Evolutionary conservation across 2,113 vertebrate genomes (phyloP).

Genomic region (Chloropsis hardwickii): DNA sequence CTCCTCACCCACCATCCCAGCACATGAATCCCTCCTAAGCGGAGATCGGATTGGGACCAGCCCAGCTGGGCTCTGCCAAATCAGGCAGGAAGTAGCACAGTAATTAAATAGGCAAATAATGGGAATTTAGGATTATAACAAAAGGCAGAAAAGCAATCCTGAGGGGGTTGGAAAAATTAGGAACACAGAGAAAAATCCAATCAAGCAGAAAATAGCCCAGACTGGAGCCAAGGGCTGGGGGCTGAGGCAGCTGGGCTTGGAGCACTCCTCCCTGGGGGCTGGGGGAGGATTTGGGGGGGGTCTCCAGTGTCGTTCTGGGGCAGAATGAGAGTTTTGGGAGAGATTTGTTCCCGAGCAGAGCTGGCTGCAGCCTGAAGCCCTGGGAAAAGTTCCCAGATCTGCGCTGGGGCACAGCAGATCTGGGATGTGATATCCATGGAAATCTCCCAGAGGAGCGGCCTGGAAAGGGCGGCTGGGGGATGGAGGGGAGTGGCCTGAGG

Average conservation of each 20-base stretch:
- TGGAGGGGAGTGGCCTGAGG: background rate
- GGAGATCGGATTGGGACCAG: background rate
- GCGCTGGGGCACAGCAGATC: accelerated
- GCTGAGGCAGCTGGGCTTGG: accelerated
- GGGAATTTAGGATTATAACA: slow-evolving; percentile 16
- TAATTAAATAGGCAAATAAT: slow-evolving; percentile 33
- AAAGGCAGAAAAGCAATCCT: slow-evolving; percentile 10
- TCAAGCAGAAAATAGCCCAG: background rate
- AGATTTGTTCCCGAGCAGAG: background rate
- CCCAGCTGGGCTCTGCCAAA: background rate
- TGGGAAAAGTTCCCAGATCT: background rate
- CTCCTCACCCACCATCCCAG: accelerated
- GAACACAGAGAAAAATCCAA: background rate
- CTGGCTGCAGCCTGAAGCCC: background rate
- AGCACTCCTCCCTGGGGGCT: background rate
- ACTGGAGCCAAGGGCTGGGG: background rate
- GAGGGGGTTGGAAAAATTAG: background rate
- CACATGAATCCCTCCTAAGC: background rate
- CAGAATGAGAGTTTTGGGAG: background rate
- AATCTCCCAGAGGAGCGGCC: background rate
- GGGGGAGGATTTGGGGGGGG: background rate
- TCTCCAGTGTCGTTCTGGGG: accelerated
- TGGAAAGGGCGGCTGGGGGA: background rate
- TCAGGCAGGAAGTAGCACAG: background rate
- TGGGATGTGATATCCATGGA: background rate